Conservation (phyloP, 1,140 invertebrate species). For the Lutraria rhynchaena region DNA sequence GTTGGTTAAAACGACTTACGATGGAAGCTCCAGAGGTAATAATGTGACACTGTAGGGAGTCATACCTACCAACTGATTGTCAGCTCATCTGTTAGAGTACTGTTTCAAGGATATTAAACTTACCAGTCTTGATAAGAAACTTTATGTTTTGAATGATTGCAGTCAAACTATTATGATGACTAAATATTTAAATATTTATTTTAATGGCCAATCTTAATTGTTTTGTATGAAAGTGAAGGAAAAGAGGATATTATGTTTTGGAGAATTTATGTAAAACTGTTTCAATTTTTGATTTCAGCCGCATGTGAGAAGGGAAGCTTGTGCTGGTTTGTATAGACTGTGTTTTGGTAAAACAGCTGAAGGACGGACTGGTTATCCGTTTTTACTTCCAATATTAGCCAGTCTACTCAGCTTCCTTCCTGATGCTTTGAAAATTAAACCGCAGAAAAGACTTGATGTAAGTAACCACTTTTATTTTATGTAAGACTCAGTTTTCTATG, state of each 20-base stretch:
- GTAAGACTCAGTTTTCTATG: no score
- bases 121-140: no score
- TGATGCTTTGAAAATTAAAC: conserved; percentile 92
- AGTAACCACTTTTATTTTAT: no score
- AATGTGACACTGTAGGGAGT: no score
- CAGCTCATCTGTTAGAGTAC: no score
- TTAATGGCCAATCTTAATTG: neutral
- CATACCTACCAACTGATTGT: no score
- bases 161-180: neutral
- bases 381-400: conserved; percentile 89
- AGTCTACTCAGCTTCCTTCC: conserved; percentile 90
- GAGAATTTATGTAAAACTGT: no score
- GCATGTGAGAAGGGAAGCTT: conserved; percentile 92
- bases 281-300: no score
- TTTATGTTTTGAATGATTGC: no score
- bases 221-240: neutral
- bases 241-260: neutral
- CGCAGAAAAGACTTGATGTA: conserved; percentile 83
- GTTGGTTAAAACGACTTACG: conserved; percentile 89
- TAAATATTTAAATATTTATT: neutral
- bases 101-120: no score
- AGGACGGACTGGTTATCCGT: conserved; percentile 84
- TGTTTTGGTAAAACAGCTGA: conserved; percentile 88
- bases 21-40: conserved; percentile 91
- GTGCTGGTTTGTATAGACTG: conserved; percentile 92